Evolutionary conservation across 2,113 vertebrate genomes (phyloP).

Genomic region (Bufo bufo): DNA sequence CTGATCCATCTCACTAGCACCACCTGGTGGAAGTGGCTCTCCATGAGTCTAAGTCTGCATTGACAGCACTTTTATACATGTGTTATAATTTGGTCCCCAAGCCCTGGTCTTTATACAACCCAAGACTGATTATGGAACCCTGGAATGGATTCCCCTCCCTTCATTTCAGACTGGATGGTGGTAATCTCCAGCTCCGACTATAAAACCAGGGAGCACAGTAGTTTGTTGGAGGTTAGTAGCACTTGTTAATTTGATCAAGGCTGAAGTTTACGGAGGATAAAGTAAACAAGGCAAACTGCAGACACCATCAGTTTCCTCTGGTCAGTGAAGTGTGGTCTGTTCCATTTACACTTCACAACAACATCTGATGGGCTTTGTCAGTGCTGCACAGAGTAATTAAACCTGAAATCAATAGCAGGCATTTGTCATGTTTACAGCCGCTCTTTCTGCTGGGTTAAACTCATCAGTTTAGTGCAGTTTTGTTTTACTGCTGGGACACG

Average conservation of each 20-base stretch:
- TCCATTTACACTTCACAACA: slow-evolving; percentile 99
- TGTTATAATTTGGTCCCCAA: neutral
- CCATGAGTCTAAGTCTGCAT: neutral
- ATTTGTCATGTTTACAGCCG: slow-evolving; percentile 99
- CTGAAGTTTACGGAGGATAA: slow-evolving; percentile 91
- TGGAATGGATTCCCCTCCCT: neutral
- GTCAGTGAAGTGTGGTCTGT: slow-evolving; percentile 98
- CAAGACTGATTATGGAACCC: neutral
- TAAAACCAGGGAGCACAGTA: slow-evolving; percentile 79
- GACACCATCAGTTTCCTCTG: slow-evolving; percentile 99
- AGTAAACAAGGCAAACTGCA: slow-evolving; percentile 99
- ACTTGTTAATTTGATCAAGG: slow-evolving; percentile 95
- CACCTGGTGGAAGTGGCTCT: no score
- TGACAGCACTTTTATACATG: neutral
- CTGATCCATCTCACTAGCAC: no score
- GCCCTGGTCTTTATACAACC: neutral
- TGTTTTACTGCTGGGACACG: slow-evolving; percentile 99
- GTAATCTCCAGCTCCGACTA: slow-evolving; percentile 73
- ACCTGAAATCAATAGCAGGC: slow-evolving; percentile 99
- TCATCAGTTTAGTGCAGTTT: slow-evolving; percentile 99
- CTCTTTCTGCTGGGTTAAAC: slow-evolving; percentile 99
- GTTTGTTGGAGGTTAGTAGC: slow-evolving; percentile 83
- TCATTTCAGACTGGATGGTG: slow-evolving; percentile 54
- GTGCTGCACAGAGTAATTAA: slow-evolving; percentile 99
- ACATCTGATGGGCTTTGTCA: slow-evolving; percentile 99